phyloP scores from a whole-genome alignment of 2,888 invertebrate genomes.

The Dryocosmus kuriphilus region DNA sequence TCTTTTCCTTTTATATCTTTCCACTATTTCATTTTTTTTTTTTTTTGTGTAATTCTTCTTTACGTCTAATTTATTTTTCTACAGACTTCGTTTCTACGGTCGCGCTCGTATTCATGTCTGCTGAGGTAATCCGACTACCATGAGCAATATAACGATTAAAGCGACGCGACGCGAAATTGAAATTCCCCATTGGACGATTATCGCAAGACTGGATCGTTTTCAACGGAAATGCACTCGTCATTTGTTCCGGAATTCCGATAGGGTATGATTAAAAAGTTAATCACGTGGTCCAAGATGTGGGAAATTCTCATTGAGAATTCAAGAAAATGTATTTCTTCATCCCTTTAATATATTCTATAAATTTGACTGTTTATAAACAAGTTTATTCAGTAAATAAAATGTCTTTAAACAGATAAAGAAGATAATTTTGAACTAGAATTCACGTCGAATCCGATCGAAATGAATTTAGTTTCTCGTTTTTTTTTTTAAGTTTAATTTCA shows the following conservation, averaged over 20 bases:
- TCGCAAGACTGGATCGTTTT: slow-evolving; percentile 30
- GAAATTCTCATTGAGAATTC: not conserved
- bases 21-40: not conserved
- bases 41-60: too few species aligned
- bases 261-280: slow-evolving; percentile 30
- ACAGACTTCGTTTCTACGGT: not conserved
- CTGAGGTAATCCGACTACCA: slow-evolving; percentile 30
- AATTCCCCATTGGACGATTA: slow-evolving; percentile 34
- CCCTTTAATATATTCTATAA: not conserved
- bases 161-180: slow-evolving; percentile 29
- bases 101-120: slow-evolving; percentile 14
- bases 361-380: too few species aligned
- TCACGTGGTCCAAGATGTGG: not conserved
- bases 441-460: too few species aligned
- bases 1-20: not conserved
- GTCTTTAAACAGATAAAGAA: too few species aligned
- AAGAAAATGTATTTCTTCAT: not conserved
- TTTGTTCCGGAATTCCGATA: slow-evolving; percentile 22
- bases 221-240: slow-evolving; percentile 23
- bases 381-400: too few species aligned
- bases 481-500: too few species aligned
- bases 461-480: too few species aligned
- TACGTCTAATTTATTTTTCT: slow-evolving; percentile 1
- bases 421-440: too few species aligned
- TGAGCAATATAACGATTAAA: slow-evolving; percentile 37